phyloP scores from a whole-genome alignment of 2,888 invertebrate genomes.

The Sarcophaga rosellei region DNA sequence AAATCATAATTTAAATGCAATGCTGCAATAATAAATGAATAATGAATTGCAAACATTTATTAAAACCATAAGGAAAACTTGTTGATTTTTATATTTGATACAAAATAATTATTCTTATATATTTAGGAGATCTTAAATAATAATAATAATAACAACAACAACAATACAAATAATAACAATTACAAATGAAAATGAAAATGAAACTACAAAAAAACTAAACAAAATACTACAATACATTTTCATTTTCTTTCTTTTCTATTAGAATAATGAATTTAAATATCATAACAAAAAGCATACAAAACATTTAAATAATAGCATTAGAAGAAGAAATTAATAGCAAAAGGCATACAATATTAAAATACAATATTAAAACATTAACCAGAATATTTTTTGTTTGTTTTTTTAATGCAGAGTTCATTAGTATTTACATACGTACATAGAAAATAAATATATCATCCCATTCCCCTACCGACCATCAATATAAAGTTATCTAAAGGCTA shows the following conservation, averaged over 20 bases:
- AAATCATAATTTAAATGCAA: slow-evolving; percentile 23
- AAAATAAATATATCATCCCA: too few species aligned
- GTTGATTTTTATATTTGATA: slow-evolving; percentile 82
- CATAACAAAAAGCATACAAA: background rate
- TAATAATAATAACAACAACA: slow-evolving; percentile 21
- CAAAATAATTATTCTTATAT: slow-evolving; percentile 74
- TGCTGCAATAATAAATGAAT: slow-evolving; percentile 37
- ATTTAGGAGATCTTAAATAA: slow-evolving; percentile 55
- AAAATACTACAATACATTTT: background rate
- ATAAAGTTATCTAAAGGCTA: too few species aligned
- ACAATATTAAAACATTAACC: slow-evolving; percentile 18
- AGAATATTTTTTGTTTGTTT: slow-evolving; percentile 15
- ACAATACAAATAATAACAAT: slow-evolving; percentile 17
- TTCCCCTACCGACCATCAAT: too few species aligned
- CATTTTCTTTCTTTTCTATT: background rate
- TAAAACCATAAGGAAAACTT: slow-evolving; percentile 72
- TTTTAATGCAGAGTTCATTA: too few species aligned
- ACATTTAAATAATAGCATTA: slow-evolving; percentile 13
- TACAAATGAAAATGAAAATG: slow-evolving; percentile 19
- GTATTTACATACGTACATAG: too few species aligned
- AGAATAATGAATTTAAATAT: slow-evolving; percentile 10
- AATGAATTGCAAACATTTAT: slow-evolving; percentile 40
- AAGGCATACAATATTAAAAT: slow-evolving; percentile 11
- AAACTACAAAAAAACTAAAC: slow-evolving; percentile 11
- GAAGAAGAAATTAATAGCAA: background rate